Evolutionary conservation across 2,888 invertebrate species (phyloP).

Genomic region (Tenthredo livida): DNA sequence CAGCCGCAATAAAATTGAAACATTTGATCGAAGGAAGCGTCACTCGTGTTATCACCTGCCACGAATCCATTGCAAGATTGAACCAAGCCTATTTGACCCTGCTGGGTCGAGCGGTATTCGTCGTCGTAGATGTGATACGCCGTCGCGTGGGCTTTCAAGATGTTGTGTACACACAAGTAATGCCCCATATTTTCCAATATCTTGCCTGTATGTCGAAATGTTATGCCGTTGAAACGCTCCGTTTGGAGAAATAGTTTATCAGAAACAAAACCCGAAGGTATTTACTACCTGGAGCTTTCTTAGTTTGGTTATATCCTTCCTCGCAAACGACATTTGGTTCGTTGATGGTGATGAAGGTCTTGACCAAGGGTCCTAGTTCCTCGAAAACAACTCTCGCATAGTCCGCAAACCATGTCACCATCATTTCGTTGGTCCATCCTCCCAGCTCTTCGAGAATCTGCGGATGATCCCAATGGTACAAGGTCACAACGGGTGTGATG

Average conservation of each 20-base stretch:
- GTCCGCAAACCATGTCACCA: constrained; percentile 82
- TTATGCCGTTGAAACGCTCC: background rate
- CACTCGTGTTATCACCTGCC: constrained; percentile 80
- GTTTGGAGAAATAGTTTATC: background rate
- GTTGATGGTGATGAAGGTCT: constrained; percentile 85
- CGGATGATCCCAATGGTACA: constrained; percentile 86
- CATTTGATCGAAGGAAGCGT: constrained; percentile 80
- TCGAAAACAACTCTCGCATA: constrained; percentile 81
- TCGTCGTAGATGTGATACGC: constrained; percentile 83
- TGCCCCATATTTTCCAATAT: constrained; percentile 75
- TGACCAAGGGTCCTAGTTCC: constrained; percentile 79
- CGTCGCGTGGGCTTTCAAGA: constrained; percentile 84
- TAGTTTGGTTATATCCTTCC: constrained; percentile 80
- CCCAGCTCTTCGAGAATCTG: constrained; percentile 82
- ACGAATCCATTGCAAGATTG: constrained; percentile 43
- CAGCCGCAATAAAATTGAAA: constrained; percentile 83
- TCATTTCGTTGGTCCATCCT: constrained; percentile 83
- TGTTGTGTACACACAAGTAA: constrained; percentile 83
- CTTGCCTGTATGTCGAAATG: background rate
- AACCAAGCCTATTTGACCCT: constrained; percentile 75
- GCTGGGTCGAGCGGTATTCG: constrained; percentile 79
- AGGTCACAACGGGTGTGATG: constrained; percentile 82
- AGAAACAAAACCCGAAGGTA: background rate
- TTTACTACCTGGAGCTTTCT: constrained; percentile 79
- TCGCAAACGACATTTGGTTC: constrained; percentile 81